Conservation (phyloP, 2,888 invertebrate genomes). For the Diarsia dahlii region DNA sequence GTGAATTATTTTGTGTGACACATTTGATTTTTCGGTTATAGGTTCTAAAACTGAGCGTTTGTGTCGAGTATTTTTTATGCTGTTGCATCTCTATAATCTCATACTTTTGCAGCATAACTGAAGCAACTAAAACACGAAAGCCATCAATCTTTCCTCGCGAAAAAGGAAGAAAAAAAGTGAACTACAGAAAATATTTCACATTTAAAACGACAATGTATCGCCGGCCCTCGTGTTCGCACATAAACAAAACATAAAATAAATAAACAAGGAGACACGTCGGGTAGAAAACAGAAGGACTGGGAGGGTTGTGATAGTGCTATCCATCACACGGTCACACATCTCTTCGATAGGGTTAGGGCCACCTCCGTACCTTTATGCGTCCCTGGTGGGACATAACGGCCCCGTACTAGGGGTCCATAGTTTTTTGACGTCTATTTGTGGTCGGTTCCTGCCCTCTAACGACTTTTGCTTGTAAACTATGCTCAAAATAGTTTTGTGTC, state of each 20-base stretch:
- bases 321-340: constrained; percentile 89
- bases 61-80: constrained; percentile 11
- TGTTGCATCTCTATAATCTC: constrained; percentile 37
- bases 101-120: constrained; percentile 37
- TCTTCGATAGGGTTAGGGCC: constrained; percentile 90
- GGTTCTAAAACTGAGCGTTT: constrained; percentile 27
- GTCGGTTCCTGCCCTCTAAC: constrained; percentile 87
- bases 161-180: constrained; percentile 48
- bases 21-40: constrained; percentile 25
- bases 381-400: constrained; percentile 88
- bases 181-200: constrained; percentile 69
- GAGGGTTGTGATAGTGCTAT: constrained; percentile 88
- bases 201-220: constrained; percentile 67
- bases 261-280: constrained; percentile 84
- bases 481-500: constrained; percentile 63
- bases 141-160: constrained; percentile 52
- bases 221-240: constrained; percentile 80
- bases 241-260: constrained; percentile 88
- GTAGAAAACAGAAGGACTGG: constrained; percentile 84
- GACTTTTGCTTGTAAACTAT: constrained; percentile 79
- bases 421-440: constrained; percentile 91
- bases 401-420: constrained; percentile 85
- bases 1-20: constrained; percentile 43
- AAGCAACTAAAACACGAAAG: constrained; percentile 53
- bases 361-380: constrained; percentile 90